Base-by-base conservation (phyloP, 2,113 vertebrate genomes). In the Chaetops frenatus region DNA sequence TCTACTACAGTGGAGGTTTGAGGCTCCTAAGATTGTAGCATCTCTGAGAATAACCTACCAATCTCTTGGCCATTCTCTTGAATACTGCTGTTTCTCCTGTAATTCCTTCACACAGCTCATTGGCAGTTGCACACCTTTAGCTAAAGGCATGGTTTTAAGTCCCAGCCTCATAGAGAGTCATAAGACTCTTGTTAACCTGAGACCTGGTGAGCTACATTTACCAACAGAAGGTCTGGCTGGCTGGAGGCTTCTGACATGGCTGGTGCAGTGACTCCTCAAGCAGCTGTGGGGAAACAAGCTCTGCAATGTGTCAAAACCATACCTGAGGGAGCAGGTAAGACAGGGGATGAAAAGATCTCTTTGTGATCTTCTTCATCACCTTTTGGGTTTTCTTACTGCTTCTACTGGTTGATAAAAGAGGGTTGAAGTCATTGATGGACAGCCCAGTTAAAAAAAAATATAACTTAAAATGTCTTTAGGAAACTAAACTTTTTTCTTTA, bases 251-350 rank as follows among this genome's bases (percentile, higher is more conserved):
- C 28, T 78, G 47, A 47, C 23, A n/a, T n/a, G n/a, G 19, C 28
- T 54, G 64, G 28, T 20, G 38, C 28, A 47, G 28, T n/a, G 28
- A 38, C 73, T 45, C 22, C 73, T 45, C 22, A 15, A 36, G 36
- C 36, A 51, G 33, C 33, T 69, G 28, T n/a, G 44, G 25, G 20
- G 29, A 36, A 69, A 70, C 0, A 0, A 61, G 15, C 12, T 70
- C n/a, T 40, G 28, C 0, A 0, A 31, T 2, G 1, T 18, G 11
- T 48, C 24, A 40, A 62, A 56, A 40, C 13, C n/a, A 40, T 21
- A 47, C 20, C 38, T 21, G 20, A 47, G 16, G 60, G n/a, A 48
- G 7, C 24, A 47, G n/a, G 36, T 17, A 38, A 29, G 60, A 65
- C 5, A 48, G 42, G 23, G 3, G 15, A 51, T 51, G 36, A 45